Evolutionary conservation across 35 echinoderm and acorn worm species (phyloP).

Genomic region (Acanthaster planci): DNA sequence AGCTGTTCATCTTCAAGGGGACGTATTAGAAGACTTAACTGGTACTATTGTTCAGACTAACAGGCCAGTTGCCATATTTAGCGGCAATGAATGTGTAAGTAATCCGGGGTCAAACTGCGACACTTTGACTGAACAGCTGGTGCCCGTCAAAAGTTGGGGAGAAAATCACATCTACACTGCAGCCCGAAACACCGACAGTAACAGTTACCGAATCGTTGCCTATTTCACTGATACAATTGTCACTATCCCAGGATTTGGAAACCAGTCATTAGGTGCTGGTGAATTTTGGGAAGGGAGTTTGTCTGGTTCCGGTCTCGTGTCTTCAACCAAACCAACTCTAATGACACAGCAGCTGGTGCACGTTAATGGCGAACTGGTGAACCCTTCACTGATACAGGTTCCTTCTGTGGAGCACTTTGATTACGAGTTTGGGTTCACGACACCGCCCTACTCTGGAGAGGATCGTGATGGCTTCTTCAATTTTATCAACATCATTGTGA

Average conservation of each 20-base stretch:
- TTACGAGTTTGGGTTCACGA: conserved; percentile 58
- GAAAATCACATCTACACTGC: conserved; percentile 59
- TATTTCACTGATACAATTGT: conserved; percentile 47
- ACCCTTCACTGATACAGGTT: conserved; percentile 61
- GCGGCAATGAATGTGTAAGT: conserved; percentile 38
- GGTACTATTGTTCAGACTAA: conserved; percentile 54
- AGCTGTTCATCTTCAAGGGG: conserved; percentile 52
- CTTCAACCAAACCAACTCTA: conserved; percentile 7
- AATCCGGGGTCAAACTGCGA: conserved; percentile 30
- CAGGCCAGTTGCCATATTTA: conserved; percentile 54
- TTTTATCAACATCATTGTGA: conserved; percentile 55
- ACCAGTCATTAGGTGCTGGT: conserved; percentile 22
- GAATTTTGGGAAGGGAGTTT: conserved; percentile 58
- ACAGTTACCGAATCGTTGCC: conserved; percentile 38
- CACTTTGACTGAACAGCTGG: conserved; percentile 37
- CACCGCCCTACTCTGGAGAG: conserved; percentile 47
- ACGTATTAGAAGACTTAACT: conserved; percentile 7
- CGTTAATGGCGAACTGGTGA: conserved; percentile 8
- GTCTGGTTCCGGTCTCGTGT: conserved; percentile 37
- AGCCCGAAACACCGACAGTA: neutral
- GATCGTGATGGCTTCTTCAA: conserved; percentile 51
- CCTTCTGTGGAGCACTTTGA: conserved; percentile 61
- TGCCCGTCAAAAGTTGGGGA: conserved; percentile 65
- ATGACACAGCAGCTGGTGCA: conserved; percentile 25
- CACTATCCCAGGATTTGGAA: conserved; percentile 10